phyloP scores from a whole-genome alignment of 2,113 vertebrate species.

The Gymnogyps californianus region DNA sequence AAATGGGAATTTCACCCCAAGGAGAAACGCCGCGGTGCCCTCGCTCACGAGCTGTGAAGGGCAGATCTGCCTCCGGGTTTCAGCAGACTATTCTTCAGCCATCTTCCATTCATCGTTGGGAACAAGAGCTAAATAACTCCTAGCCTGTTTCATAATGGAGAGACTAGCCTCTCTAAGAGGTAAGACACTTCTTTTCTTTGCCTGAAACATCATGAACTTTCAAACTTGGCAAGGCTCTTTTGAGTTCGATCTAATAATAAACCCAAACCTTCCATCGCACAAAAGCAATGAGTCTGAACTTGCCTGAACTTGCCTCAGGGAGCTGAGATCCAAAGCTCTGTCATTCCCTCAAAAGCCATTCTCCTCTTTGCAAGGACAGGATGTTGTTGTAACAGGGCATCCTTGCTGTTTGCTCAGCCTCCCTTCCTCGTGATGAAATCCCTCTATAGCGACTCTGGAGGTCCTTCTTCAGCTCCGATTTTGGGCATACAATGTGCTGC shows the following conservation, averaged over 20 bases:
- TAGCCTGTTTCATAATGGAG: background rate
- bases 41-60: background rate
- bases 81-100: background rate
- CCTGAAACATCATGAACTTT: slow-evolving; percentile 59
- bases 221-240: slow-evolving; percentile 59
- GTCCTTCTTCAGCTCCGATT: slow-evolving; percentile 32
- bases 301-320: slow-evolving; percentile 42
- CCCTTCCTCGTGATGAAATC: slow-evolving; percentile 44
- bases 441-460: slow-evolving; percentile 58
- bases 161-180: background rate
- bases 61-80: background rate
- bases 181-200: slow-evolving; percentile 22
- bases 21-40: accelerated
- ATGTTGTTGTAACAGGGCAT: slow-evolving; percentile 52
- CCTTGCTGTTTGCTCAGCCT: slow-evolving; percentile 45
- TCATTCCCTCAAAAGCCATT: slow-evolving; percentile 60
- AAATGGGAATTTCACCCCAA: background rate
- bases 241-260: slow-evolving; percentile 52
- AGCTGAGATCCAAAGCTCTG: slow-evolving; percentile 60
- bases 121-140: background rate
- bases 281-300: slow-evolving; percentile 60
- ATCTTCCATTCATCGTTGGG: background rate
- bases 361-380: slow-evolving; percentile 55
- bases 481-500: slow-evolving; percentile 24
- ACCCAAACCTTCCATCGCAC: slow-evolving; percentile 16